Evolutionary conservation across 2,797 vertebrate genomes (phyloP).

Genomic region (Lagorchestes hirsutus): DNA sequence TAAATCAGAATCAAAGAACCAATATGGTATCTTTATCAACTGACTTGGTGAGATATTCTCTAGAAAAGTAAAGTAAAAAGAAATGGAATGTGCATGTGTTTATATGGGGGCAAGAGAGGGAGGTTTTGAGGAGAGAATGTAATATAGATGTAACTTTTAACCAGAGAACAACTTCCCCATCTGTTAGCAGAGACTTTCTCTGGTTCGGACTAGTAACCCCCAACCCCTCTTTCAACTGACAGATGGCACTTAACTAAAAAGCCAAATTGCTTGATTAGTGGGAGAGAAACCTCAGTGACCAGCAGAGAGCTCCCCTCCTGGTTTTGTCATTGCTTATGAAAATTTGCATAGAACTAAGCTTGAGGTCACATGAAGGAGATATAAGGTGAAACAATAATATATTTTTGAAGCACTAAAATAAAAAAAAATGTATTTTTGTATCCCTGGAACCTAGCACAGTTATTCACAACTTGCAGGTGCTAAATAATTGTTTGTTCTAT

Average conservation of each 20-base stretch:
- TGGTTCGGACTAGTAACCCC: conserved; percentile 58
- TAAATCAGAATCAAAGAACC: background rate
- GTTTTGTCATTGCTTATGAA: background rate
- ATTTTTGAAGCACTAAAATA: background rate
- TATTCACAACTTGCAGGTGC: background rate
- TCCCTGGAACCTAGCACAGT: background rate
- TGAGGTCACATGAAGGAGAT: background rate
- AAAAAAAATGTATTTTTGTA: background rate
- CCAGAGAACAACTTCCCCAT: conserved; percentile 74
- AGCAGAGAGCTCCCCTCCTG: conserved; percentile 23
- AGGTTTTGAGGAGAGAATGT: conserved; percentile 63
- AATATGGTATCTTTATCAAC: background rate
- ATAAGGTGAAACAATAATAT: background rate
- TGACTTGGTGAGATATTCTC: background rate
- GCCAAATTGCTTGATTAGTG: conserved; percentile 66
- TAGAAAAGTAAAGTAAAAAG: background rate
- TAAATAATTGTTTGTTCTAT: background rate
- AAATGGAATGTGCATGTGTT: background rate
- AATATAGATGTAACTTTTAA: conserved; percentile 77
- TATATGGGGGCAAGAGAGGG: background rate
- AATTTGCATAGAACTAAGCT: background rate
- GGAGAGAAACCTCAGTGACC: background rate
- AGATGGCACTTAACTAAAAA: conserved; percentile 78
- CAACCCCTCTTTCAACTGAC: conserved; percentile 68
- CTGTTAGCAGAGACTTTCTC: conserved; percentile 70